Conservation (phyloP, 2,113 vertebrate genomes). For the Melanerpes aurifrons region DNA sequence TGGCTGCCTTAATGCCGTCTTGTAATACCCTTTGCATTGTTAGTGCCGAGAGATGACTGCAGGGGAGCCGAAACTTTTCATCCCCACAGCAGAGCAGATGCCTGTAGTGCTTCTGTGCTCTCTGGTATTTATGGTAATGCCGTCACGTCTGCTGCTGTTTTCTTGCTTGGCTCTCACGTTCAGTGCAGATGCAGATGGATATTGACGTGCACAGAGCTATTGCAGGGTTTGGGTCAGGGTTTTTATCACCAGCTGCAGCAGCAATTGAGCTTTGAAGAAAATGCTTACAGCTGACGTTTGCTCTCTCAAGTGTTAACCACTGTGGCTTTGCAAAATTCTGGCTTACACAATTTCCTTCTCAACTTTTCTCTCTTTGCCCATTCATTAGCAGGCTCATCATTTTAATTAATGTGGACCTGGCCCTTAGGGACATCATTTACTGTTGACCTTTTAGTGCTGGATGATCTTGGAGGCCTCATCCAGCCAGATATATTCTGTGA, state of each 20-base stretch:
- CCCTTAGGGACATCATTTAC: too few relatives aligned
- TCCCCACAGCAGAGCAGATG: neutral
- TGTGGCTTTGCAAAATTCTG: neutral
- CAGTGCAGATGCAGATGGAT: neutral
- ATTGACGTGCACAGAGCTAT: neutral
- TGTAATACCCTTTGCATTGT: accelerated
- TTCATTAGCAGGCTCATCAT: neutral
- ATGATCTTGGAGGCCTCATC: too few relatives aligned
- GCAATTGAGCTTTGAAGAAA: neutral
- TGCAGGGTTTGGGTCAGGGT: neutral
- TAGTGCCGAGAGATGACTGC: accelerated
- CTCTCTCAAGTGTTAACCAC: neutral
- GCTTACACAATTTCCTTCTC: neutral
- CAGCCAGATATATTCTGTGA: too few relatives aligned
- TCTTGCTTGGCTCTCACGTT: neutral
- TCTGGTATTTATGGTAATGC: neutral
- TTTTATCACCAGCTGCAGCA: neutral
- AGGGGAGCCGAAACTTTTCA: neutral
- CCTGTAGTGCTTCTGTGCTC: neutral
- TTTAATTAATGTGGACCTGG: neutral
- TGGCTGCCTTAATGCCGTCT: accelerated
- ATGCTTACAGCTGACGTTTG: neutral
- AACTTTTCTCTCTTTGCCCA: neutral
- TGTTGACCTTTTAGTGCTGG: too few relatives aligned
- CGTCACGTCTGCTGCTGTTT: neutral